phyloP scores from a whole-genome alignment of 2,888 invertebrate species.

The Stenchaetothrips biformis region DNA sequence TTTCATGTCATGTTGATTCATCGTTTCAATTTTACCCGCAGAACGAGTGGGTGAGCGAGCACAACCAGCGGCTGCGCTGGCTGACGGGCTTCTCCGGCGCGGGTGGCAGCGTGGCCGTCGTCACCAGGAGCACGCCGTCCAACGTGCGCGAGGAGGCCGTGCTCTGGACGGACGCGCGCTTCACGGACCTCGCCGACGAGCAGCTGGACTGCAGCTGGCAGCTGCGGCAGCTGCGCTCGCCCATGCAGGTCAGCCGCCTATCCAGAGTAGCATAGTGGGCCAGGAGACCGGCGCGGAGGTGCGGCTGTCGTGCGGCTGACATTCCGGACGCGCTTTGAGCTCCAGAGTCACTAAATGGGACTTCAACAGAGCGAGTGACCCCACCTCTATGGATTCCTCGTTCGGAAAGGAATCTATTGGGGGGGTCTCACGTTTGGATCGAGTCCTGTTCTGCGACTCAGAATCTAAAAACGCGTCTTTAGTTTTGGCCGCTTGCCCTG shows the following conservation, averaged over 20 bases:
- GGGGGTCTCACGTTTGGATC: too few species aligned
- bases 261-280: too few species aligned
- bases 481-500: too few species aligned
- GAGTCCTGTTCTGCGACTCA: too few species aligned
- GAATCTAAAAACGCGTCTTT: too few species aligned
- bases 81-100: conserved; percentile 75
- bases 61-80: conserved; percentile 70
- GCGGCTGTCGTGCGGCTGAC: too few species aligned
- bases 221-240: conserved; percentile 19
- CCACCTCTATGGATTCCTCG: too few species aligned
- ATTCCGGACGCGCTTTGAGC: too few species aligned
- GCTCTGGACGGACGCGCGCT: conserved; percentile 89
- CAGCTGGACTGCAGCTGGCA: conserved; percentile 84
- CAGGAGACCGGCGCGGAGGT: too few species aligned
- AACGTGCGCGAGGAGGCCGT: conserved; percentile 33
- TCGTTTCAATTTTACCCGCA: conserved; percentile 43
- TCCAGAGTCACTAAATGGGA: too few species aligned
- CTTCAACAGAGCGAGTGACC: too few species aligned
- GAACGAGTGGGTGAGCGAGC: conserved; percentile 71
- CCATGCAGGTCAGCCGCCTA: conserved; percentile 22
- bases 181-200: conserved; percentile 77
- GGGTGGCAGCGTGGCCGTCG: conserved; percentile 64
- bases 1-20: background rate
- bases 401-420: too few species aligned
- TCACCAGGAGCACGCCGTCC: conserved; percentile 61